Conservation (phyloP, 64 coral and sea anemone species). For the Acropora tenuis region DNA sequence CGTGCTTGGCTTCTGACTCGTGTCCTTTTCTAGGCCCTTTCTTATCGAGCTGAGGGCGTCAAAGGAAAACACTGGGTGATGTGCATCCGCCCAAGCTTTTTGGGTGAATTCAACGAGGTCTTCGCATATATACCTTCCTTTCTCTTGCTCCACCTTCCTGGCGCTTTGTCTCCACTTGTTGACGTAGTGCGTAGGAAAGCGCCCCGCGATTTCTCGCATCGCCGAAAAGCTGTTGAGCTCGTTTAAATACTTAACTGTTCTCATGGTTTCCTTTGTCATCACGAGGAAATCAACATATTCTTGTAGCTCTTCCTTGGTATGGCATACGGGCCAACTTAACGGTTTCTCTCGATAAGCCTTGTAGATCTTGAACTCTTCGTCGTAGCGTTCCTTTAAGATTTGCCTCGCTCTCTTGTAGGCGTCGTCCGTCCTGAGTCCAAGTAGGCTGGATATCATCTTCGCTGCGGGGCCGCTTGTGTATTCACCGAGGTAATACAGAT, state of each 20-base stretch:
- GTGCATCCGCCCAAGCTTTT: conserved; percentile 24
- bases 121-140: not conserved
- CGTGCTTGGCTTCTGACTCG: not conserved
- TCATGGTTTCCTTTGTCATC: not conserved
- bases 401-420: no score
- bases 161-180: conserved; percentile 10
- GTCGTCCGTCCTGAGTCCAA: no score
- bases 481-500: no score
- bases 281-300: not conserved
- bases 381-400: no score
- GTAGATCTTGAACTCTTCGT: no score
- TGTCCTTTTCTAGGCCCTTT: conserved; percentile 27
- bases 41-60: conserved; percentile 33
- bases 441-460: no score
- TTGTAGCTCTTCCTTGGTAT: not conserved
- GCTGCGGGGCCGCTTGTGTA: no score
- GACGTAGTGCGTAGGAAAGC: not conserved
- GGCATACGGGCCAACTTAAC: no score
- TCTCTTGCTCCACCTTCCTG: not conserved
- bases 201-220: not conserved
- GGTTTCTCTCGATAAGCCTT: no score
- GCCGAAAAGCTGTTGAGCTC: not conserved
- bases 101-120: conserved; percentile 14
- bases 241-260: not conserved
- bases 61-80: conserved; percentile 33